A percentile compares a stretch with the other conserved stretches of the same genome.
Evolutionary conservation across 1,140 invertebrate genomes (phyloP).

Genomic region (Scaptomyza hsui): DNA sequence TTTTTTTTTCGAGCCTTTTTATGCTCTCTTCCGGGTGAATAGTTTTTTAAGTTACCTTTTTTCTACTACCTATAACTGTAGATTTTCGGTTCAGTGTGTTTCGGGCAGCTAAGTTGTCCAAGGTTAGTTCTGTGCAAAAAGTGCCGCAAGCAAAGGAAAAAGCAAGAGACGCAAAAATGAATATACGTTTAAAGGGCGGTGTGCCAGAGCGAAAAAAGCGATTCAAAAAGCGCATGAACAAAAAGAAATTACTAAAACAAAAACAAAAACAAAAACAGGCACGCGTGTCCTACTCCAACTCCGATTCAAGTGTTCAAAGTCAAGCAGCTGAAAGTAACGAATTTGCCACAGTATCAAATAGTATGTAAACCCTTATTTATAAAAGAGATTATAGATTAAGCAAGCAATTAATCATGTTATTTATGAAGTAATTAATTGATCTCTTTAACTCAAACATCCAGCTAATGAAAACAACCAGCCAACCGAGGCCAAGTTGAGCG

Average conservation of each 20-base stretch:
- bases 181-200: too few species aligned
- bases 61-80: constrained; percentile 2
- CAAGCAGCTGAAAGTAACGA: constrained; percentile 1
- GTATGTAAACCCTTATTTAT: constrained; percentile 23
- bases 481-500: background rate
- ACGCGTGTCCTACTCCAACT: too few species aligned
- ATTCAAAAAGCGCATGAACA: background rate
- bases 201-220: background rate
- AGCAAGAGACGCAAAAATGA: too few species aligned
- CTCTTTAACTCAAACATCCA: constrained; percentile 4
- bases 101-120: too few species aligned
- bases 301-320: constrained; percentile 18
- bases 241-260: background rate
- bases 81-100: background rate
- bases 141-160: background rate
- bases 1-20: too few species aligned
- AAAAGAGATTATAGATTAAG: background rate
- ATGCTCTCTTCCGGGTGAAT: background rate
- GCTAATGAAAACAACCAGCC: constrained; percentile 5
- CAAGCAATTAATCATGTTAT: background rate
- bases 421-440: constrained; percentile 11
- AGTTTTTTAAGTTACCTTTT: background rate
- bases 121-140: constrained; percentile 1
- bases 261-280: background rate
- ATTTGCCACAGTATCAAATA: background rate